Conservation (phyloP, 2,113 vertebrate genomes). For the Piprites chloris region DNA sequence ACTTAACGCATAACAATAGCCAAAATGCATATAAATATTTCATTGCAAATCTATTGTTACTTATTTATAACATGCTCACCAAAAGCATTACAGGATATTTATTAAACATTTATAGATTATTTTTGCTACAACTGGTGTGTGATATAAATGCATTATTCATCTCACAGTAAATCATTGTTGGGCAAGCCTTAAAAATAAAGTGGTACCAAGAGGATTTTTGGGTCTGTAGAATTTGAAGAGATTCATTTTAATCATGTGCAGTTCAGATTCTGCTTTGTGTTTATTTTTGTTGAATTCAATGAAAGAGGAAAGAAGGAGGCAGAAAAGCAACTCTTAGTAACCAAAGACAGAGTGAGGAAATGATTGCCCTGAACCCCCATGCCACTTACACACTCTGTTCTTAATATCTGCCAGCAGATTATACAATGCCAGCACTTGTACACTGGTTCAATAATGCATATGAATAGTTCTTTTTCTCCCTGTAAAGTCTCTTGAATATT, state of each 20-base stretch:
- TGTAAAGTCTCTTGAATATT: neutral
- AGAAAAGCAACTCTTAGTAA: neutral
- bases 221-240: slow-evolving; percentile 4
- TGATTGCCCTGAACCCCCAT: neutral
- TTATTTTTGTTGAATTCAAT: neutral
- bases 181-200: slow-evolving; percentile 51
- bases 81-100: slow-evolving; percentile 77
- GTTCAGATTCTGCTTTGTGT: neutral
- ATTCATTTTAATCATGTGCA: neutral
- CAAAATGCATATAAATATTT: slow-evolving; percentile 73
- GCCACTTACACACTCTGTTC: neutral
- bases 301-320: neutral
- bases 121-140: slow-evolving; percentile 72
- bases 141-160: slow-evolving; percentile 80
- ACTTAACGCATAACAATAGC: slow-evolving; percentile 73
- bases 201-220: slow-evolving; percentile 3
- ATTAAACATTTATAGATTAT: slow-evolving; percentile 83
- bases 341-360: neutral
- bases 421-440: neutral
- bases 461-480: neutral
- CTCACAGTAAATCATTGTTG: slow-evolving; percentile 59
- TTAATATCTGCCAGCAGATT: neutral
- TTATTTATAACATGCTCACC: slow-evolving; percentile 76
- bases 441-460: neutral
- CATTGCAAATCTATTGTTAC: slow-evolving; percentile 73